phyloP scores from a whole-genome alignment of 1,140 invertebrate genomes.

The Cecropterus lyciades region DNA sequence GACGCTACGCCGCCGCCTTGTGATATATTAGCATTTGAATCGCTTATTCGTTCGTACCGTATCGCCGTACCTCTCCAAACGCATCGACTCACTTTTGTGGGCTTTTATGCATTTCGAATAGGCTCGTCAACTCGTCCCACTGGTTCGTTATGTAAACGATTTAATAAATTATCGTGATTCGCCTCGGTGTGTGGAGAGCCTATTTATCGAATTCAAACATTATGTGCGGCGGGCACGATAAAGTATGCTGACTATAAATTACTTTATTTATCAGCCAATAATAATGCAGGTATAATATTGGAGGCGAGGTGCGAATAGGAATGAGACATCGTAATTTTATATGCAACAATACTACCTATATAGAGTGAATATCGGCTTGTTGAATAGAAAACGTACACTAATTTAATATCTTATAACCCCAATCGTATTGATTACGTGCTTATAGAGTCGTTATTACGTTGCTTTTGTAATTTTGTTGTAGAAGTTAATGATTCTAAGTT shows the following conservation, averaged over 20 bases:
- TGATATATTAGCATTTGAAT: conserved; percentile 84
- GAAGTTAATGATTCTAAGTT: neutral
- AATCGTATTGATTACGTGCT: conserved; percentile 8
- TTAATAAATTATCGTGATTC: conserved; percentile 62
- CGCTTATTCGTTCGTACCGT: conserved; percentile 70
- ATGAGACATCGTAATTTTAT: conserved; percentile 57
- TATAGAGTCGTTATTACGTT: conserved; percentile 11
- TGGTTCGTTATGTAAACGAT: conserved; percentile 64
- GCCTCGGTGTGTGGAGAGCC: conserved; percentile 41
- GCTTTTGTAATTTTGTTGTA: conserved; percentile 2
- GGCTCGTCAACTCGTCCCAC: conserved; percentile 55
- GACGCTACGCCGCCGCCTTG: conserved; percentile 68
- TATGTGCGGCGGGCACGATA: conserved; percentile 42
- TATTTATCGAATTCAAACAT: conserved; percentile 53
- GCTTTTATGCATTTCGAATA: conserved; percentile 67
- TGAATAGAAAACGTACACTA: conserved; percentile 17
- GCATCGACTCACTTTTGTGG: conserved; percentile 59
- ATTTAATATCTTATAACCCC: conserved; percentile 13
- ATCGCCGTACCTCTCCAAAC: conserved; percentile 48
- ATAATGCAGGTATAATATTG: conserved; percentile 60
- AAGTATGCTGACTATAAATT: conserved; percentile 57
- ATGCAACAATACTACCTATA: conserved; percentile 45
- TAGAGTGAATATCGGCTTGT: conserved; percentile 30
- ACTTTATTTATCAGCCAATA: conserved; percentile 61
- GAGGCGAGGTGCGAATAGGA: conserved; percentile 57